Evolutionary conservation across 2,113 vertebrate species (phyloP).

Genomic region (Rhinoptilus africanus): DNA sequence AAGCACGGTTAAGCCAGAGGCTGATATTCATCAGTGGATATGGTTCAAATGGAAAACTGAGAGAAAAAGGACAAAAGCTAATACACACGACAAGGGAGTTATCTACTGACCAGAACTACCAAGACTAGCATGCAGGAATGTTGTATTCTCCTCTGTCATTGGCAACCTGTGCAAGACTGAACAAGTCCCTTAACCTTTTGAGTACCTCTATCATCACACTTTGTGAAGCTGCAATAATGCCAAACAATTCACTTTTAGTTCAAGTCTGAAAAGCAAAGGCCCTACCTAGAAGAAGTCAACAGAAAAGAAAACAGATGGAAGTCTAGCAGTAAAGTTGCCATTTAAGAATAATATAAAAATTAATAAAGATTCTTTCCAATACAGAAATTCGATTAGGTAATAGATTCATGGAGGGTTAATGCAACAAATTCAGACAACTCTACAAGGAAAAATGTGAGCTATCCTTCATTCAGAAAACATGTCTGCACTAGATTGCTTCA

Average conservation of each 20-base stretch:
- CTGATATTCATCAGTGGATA: background rate
- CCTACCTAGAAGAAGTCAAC: background rate
- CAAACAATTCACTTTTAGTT: background rate
- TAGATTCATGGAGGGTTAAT: background rate
- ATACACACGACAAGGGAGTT: background rate
- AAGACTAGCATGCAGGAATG: background rate
- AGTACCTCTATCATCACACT: background rate
- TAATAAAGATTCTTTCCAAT: background rate
- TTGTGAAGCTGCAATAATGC: background rate
- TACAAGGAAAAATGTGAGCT: background rate
- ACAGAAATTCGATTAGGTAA: background rate
- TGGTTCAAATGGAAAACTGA: background rate
- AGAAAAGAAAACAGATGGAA: background rate
- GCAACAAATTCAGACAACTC: background rate
- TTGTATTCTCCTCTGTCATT: background rate
- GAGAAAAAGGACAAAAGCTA: background rate
- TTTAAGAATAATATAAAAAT: background rate
- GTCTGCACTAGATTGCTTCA: background rate
- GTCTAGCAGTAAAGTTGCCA: background rate
- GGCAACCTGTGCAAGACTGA: background rate
- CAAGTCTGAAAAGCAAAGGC: background rate
- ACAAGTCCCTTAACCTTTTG: background rate
- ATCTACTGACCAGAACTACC: background rate
- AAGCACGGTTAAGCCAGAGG: background rate
- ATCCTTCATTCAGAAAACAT: background rate